Base-by-base conservation (phyloP, 37 sponge, comb jelly and placozoan species). In the Agelas oroides region DNA sequence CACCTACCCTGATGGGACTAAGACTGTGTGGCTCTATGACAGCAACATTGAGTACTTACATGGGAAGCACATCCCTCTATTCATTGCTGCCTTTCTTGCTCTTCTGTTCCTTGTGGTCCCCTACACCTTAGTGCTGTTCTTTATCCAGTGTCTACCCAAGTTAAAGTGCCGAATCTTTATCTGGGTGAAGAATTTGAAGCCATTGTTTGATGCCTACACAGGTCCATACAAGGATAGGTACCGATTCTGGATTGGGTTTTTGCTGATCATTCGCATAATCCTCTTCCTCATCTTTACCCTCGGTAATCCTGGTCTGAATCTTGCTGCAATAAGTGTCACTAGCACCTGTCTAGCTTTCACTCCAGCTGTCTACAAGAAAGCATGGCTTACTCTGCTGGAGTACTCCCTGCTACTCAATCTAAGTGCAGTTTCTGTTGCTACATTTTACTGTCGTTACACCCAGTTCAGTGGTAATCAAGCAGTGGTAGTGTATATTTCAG, bases 1-100 rank as follows among this genome's bases (percentile, higher is more conserved):
- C n/a, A n/a, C 40, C 20, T 28, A 37, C 15, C 27, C 28, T 17
- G 11, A 73, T 56, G 72, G 71, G 1, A 41, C 33, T 23, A 46
- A 39, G n/a, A n/a, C 39, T 13, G n/a, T 74, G 23, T 83, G 84
- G 84, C 13, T 36, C 0, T 25, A 59, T 15, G 84, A 83, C 59
- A 40, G 68, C 20, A 73, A 73, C 30, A 40, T 74, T 8, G 27
- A 13, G 52, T 83, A 36, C 33, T 58, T 72, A 28, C 21, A 53
- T 0, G 5, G 69, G 20, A 57, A 57, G 13, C 84, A 83, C 54
- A 0, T 60, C 16, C 28, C 32, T 0, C 73, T 83, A 0, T 58
- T 73, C 19, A 57, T 61, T 32, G 65, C 53, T 33, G 74, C 46
- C 25, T 18, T 62, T 0, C 13, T 83, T 19, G 34, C 73, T 16